A percentile compares a stretch with the other conserved stretches of the same genome.
These are phyloP conservation scores for Myrmecobius fasciatus DNA, from an alignment of 2,113 vertebrate genomes.

Conservation along the genomic window DNA sequence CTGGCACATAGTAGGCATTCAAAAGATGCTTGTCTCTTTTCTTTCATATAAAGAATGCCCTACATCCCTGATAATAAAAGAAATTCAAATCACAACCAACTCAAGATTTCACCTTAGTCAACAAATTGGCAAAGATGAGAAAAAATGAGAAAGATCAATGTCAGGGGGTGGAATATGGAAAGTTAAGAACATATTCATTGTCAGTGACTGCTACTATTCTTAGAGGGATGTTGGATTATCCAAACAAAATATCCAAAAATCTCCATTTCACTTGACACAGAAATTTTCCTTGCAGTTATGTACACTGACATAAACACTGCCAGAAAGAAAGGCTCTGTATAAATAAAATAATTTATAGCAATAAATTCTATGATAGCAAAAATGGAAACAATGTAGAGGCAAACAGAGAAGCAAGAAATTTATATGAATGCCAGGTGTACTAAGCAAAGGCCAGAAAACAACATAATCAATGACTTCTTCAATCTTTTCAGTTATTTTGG, in stretches of 20 bases:
- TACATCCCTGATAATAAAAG: neutral
- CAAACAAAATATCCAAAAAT: neutral
- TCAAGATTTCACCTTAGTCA: neutral
- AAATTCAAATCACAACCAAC: neutral
- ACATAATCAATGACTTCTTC: neutral
- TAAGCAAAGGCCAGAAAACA: neutral
- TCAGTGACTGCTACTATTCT: neutral
- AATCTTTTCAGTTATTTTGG: neutral
- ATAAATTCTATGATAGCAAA: neutral
- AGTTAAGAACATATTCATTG: neutral
- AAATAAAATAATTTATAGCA: neutral
- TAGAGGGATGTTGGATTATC: neutral
- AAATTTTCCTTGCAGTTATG: neutral
- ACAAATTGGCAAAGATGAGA: neutral
- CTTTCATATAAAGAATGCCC: neutral
- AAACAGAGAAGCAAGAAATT: neutral
- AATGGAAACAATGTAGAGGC: neutral
- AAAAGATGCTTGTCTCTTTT: neutral
- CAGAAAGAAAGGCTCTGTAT: neutral
- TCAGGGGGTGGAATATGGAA: neutral
- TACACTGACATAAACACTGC: neutral
- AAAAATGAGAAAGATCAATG: neutral
- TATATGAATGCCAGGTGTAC: neutral
- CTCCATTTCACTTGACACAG: neutral
- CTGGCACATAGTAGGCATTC: neutral